These are phyloP conservation scores for Pycnonotus jocosus DNA, from an alignment of 2,113 vertebrate species.

Conservation along the genomic window DNA sequence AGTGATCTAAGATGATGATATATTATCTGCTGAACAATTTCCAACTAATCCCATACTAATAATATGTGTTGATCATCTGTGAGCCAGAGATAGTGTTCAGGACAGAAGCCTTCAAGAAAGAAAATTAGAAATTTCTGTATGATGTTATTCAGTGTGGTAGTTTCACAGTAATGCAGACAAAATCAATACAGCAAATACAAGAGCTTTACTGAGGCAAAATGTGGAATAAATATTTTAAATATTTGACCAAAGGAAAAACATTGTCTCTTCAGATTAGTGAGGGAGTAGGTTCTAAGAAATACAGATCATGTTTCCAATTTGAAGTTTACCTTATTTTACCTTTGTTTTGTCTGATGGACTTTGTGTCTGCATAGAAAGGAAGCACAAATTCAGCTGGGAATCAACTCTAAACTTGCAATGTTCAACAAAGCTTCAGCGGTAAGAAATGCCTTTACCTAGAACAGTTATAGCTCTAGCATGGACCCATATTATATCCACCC, in stretches of 20 bases:
- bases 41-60: not conserved
- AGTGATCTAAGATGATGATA: not conserved
- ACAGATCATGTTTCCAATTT: not conserved
- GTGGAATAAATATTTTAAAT: not conserved
- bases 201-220: not conserved
- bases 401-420: not conserved
- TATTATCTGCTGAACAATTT: not conserved
- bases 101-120: not conserved
- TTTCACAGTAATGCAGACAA: not conserved
- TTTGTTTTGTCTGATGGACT: not conserved
- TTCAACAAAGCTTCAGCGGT: not conserved
- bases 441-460: not conserved
- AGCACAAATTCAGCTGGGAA: not conserved
- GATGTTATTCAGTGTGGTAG: not conserved
- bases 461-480: not conserved
- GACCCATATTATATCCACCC: rapidly evolving
- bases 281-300: not conserved
- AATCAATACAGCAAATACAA: not conserved
- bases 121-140: not conserved
- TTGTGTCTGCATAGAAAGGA: not conserved
- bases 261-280: not conserved
- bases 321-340: not conserved
- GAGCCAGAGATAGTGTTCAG: not conserved
- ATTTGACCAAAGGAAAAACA: not conserved
- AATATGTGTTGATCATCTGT: not conserved